Base-by-base conservation (phyloP, 1,140 invertebrate genomes). In the Bombus pascuorum region DNA sequence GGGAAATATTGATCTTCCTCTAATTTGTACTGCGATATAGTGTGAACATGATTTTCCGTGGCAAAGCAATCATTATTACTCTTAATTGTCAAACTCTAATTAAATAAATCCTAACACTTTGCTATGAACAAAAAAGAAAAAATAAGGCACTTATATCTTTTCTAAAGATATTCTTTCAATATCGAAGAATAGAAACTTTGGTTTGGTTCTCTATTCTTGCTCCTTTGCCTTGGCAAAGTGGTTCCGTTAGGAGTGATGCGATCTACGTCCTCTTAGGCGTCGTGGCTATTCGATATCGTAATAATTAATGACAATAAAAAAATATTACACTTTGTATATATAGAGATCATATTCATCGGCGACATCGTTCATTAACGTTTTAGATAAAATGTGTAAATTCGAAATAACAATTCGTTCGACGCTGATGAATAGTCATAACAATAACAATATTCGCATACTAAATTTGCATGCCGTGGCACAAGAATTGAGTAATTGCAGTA, bases 371-470 rank as follows among this genome's bases (percentile, higher is more conserved):
- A n/a, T 59, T 15, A 42, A 78, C n/a, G 42, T 32, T 53, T 12
- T 72, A 22, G 13, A 4, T 75, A 75, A 82, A 72, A 47, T 39
- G 18, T 44, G 25, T 47, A n/a, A 80, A 85, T 25, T 62, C 9
- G 25, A 25, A 34, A 32, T 57, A 65, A 85, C 53, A 80, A 47
- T 42, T 37, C 34, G 39, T 39, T 42, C 15, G 34, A 59, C 6
- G 28, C 66, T 72, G 77, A 79, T 80, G 76, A 85, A 85, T 85
- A 85, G 53, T 85, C 15, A 53, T 71, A 80, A 84, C 71, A 81
- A 68, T 70, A 86, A 66, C 47, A 80, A 74, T 81, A 81, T 74
- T 74, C n/a, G 32, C 22, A 34, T 62, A 44, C 22, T 73, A 80
- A 6, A n/a, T 62, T 73, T 57, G 13, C 8, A 62, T 25, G 37